A percentile compares a stretch with the other conserved stretches of the same genome.
These are phyloP conservation scores for Leptopilina clavipes DNA, from an alignment of 1,140 invertebrate species.

Conservation along the genomic window DNA sequence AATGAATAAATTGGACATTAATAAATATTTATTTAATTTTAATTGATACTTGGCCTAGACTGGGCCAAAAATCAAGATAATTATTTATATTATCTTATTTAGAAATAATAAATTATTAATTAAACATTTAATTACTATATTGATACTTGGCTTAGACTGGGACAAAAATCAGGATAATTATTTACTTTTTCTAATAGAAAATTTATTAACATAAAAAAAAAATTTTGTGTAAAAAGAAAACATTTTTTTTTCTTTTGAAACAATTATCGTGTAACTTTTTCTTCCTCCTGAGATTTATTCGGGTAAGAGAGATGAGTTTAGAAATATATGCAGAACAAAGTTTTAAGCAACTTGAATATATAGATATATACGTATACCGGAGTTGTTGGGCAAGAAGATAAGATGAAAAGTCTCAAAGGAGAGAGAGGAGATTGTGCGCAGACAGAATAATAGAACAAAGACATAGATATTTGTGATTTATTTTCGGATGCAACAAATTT, in stretches of 20 bases:
- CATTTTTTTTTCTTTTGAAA: no score
- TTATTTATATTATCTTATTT: no score
- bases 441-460: conserved; percentile 8
- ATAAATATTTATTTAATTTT: no score
- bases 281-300: neutral
- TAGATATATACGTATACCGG: no score
- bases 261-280: neutral
- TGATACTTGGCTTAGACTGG: no score
- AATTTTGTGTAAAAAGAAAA: no score
- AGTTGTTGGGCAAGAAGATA: conserved; percentile 1
- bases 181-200: neutral
- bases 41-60: no score
- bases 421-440: conserved; percentile 29
- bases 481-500: neutral
- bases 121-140: no score
- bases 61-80: no score
- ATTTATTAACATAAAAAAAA: neutral
- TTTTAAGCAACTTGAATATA: conserved; percentile 14
- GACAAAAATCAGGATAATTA: no score
- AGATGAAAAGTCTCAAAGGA: conserved; percentile 43
- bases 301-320: neutral
- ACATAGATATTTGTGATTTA: conserved; percentile 3
- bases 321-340: neutral
- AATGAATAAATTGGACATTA: no score
- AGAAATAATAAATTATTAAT: no score